These are phyloP conservation scores for Thamnophis sirtalis DNA, from an alignment of 2,113 vertebrate species.

Conservation along the genomic window DNA sequence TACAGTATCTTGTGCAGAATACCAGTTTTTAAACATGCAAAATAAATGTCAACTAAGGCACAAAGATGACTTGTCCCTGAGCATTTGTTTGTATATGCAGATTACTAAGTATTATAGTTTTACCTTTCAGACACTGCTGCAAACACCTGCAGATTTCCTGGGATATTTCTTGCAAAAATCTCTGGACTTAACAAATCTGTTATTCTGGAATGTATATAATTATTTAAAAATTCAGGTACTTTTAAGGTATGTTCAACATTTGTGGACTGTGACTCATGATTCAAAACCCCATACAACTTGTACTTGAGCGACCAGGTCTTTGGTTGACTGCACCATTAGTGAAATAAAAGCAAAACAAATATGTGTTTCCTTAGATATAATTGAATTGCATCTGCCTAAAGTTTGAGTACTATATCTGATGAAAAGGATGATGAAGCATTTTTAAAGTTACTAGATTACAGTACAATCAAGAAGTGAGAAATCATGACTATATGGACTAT, in stretches of 20 bases:
- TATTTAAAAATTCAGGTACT: slow-evolving; percentile 73
- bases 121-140: slow-evolving; percentile 65
- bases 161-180: slow-evolving; percentile 56
- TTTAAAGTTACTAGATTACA: slow-evolving; percentile 72
- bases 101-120: neutral
- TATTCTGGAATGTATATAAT: slow-evolving; percentile 70
- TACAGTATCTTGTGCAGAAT: neutral
- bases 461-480: slow-evolving; percentile 79
- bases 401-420: slow-evolving; percentile 62
- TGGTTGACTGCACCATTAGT: neutral
- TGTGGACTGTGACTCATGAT: neutral
- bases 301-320: neutral
- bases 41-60: neutral
- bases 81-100: neutral
- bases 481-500: slow-evolving; percentile 76
- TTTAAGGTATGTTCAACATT: neutral
- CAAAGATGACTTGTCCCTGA: neutral
- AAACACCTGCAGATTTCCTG: slow-evolving; percentile 56
- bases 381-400: neutral
- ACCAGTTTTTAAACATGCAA: neutral
- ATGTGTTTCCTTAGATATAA: neutral
- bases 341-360: neutral
- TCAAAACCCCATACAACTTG: neutral
- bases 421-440: slow-evolving; percentile 73
- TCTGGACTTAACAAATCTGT: slow-evolving; percentile 49